A percentile compares a stretch with the other conserved stretches of the same genome.
Conservation (phyloP, 2,113 vertebrate genomes). For the Peucedramus taeniatus region DNA sequence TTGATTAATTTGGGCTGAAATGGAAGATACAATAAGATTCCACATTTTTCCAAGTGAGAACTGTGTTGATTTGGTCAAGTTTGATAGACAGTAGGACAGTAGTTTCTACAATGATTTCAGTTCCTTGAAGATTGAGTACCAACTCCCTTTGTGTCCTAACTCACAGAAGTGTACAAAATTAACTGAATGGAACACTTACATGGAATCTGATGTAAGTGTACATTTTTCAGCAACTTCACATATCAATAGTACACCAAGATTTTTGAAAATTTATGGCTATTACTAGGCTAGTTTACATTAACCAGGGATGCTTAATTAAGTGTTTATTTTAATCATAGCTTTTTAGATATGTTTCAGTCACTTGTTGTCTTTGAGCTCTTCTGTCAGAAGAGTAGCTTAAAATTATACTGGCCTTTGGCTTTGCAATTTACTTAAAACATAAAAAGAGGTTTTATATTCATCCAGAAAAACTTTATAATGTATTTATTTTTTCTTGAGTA, state of each 20-base stretch:
- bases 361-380: not conserved
- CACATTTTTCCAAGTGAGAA: not conserved
- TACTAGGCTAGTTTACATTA: not conserved
- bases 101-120: not conserved
- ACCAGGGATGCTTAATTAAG: not conserved
- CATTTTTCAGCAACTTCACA: not conserved
- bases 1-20: not conserved
- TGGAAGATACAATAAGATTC: not conserved
- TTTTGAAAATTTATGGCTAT: not conserved
- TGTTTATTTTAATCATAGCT: not conserved
- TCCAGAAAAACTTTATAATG: not conserved
- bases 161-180: not conserved
- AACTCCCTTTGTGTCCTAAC: not conserved
- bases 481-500: not conserved
- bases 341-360: not conserved
- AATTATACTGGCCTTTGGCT: not conserved
- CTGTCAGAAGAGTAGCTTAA: not conserved
- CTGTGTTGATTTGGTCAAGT: not conserved
- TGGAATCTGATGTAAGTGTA: not conserved
- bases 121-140: not conserved
- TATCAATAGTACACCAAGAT: not conserved
- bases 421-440: not conserved
- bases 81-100: not conserved
- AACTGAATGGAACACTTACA: too few species aligned
- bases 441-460: not conserved